Evolutionary conservation across 30 jellyfish, hydroid and myxozoan species (phyloP).

Genomic region (Turritopsis dohrnii): DNA sequence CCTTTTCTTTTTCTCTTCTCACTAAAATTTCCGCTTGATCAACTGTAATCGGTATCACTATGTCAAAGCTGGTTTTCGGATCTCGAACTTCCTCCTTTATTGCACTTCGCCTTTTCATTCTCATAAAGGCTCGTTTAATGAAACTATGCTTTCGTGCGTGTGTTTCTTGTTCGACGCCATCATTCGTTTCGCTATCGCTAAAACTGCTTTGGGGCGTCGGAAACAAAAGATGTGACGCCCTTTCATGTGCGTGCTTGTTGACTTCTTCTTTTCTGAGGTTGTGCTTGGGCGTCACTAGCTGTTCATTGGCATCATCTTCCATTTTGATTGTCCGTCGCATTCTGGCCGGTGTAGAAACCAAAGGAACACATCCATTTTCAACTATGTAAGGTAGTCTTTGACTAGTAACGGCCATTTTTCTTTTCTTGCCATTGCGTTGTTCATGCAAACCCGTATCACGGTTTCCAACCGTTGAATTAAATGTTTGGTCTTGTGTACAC

Average conservation of each 20-base stretch:
- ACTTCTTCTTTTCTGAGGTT: neutral
- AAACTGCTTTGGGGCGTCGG: neutral
- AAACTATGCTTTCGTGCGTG: neutral
- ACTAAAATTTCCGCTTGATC: neutral
- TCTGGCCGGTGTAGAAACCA: neutral
- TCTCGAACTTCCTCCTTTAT: neutral
- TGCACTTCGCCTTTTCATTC: neutral
- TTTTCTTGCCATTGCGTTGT: neutral
- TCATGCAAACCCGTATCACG: too few relatives aligned
- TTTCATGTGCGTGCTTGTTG: neutral
- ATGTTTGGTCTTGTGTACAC: too few relatives aligned
- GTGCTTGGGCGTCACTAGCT: neutral
- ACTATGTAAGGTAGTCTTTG: neutral
- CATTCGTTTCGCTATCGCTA: neutral
- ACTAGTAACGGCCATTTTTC: neutral
- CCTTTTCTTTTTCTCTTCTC: neutral
- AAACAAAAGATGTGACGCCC: too few relatives aligned
- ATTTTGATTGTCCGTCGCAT: neutral
- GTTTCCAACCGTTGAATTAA: too few relatives aligned
- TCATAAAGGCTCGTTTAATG: neutral
- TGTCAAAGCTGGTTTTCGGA: neutral
- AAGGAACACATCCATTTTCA: neutral
- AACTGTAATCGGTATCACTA: neutral
- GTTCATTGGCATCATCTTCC: neutral
- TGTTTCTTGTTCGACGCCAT: neutral